Conservation (phyloP, 2,888 invertebrate species). For the Strigamia transsilvanica region DNA sequence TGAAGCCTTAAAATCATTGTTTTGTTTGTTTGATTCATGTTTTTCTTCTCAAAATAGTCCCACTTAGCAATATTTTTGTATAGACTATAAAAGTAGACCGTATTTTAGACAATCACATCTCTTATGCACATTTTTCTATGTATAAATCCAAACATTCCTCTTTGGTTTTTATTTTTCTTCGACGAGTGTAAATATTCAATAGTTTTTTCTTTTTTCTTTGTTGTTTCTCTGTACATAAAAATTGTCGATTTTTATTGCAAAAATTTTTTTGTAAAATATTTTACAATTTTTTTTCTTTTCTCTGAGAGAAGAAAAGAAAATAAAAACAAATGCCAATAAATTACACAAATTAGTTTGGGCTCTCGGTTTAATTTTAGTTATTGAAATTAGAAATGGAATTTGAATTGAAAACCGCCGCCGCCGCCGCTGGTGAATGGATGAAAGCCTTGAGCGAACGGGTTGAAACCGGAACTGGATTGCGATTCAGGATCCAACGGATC, state of each 20-base stretch:
- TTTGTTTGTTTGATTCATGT: neutral
- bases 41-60: neutral
- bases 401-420: constrained; percentile 78
- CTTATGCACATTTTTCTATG: constrained; percentile 19
- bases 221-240: constrained; percentile 13
- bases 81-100: neutral
- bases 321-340: constrained; percentile 13
- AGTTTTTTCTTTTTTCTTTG: neutral
- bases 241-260: constrained; percentile 26
- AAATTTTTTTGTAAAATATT: constrained; percentile 31
- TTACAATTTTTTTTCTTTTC: neutral
- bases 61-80: constrained; percentile 1
- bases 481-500: constrained; percentile 98
- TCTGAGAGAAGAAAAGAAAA: neutral
- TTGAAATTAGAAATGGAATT: constrained; percentile 85
- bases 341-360: neutral
- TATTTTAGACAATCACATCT: constrained; percentile 27
- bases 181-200: neutral
- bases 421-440: constrained; percentile 77
- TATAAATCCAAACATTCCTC: constrained; percentile 2
- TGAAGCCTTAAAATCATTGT: constrained; percentile 2
- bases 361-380: neutral
- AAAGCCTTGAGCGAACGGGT: constrained; percentile 75
- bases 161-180: neutral
- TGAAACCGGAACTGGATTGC: constrained; percentile 70